These are phyloP conservation scores for Colinus virginianus DNA, from an alignment of 2,113 vertebrate species.

Conservation along the genomic window DNA sequence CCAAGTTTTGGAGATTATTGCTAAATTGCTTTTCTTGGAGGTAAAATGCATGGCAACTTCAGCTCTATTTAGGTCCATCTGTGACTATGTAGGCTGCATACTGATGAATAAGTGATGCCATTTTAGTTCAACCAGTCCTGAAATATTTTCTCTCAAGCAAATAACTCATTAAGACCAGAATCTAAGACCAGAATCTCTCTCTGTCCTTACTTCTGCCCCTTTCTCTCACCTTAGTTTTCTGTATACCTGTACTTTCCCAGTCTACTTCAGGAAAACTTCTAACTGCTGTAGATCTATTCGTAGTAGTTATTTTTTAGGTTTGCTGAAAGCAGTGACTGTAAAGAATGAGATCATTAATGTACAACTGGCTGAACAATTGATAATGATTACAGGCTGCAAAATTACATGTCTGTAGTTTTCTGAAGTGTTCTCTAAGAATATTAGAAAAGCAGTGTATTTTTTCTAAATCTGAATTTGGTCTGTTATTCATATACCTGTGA, in stretches of 20 bases:
- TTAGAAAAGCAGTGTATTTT: not conserved
- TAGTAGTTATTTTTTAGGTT: not conserved
- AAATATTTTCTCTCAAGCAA: not conserved
- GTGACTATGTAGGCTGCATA: not conserved
- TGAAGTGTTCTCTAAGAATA: not conserved
- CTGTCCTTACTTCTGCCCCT: not conserved
- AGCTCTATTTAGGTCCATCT: accelerated
- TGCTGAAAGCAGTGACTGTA: not conserved
- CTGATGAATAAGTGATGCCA: not conserved
- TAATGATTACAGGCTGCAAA: not conserved
- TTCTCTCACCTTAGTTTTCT: not conserved
- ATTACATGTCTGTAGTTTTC: not conserved
- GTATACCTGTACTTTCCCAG: not conserved
- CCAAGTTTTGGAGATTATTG: not conserved
- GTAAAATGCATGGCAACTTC: not conserved
- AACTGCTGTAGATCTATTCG: not conserved
- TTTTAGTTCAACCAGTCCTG: not conserved
- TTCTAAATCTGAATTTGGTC: not conserved
- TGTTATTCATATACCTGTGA: no score
- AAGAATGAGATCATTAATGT: not conserved
- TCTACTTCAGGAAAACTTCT: not conserved
- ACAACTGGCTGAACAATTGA: not conserved
- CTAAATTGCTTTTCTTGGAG: not conserved
- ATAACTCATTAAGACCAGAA: not conserved
- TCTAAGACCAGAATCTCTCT: not conserved